These are phyloP conservation scores for Euthynnus affinis DNA, from an alignment of 2,797 vertebrate genomes.

Conservation along the genomic window DNA sequence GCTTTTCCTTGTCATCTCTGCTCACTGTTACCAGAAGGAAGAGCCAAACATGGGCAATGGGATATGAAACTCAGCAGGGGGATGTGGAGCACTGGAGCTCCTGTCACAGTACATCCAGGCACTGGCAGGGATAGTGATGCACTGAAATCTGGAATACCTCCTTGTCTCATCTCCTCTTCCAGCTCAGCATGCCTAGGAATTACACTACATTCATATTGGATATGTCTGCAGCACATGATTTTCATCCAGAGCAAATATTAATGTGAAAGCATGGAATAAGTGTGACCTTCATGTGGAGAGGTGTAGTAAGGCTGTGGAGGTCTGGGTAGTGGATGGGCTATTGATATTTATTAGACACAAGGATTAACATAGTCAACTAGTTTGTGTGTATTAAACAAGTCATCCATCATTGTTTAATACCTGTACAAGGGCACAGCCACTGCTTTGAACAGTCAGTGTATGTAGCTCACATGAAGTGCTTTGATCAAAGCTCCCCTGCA, in stretches of 20 bases:
- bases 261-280: no score
- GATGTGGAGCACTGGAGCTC: constrained; percentile 21
- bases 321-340: background rate
- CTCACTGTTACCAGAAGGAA: constrained; percentile 49
- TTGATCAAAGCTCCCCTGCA: background rate
- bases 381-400: no score
- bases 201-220: background rate
- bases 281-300: background rate
- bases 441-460: no score
- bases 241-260: no score
- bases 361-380: no score
- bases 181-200: background rate
- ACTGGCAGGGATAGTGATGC: constrained; percentile 5
- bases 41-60: constrained; percentile 40
- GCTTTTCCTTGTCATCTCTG: constrained; percentile 64
- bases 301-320: background rate
- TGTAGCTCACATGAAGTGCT: background rate
- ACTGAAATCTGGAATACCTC: constrained; percentile 15
- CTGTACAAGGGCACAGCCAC: no score
- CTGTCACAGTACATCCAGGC: constrained; percentile 41
- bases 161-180: no score
- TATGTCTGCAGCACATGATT: background rate
- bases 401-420: no score
- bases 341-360: no score
- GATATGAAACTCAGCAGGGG: constrained; percentile 37